These are phyloP conservation scores for Tinea trinotella DNA, from an alignment of 2,888 invertebrate species.

Conservation along the genomic window DNA sequence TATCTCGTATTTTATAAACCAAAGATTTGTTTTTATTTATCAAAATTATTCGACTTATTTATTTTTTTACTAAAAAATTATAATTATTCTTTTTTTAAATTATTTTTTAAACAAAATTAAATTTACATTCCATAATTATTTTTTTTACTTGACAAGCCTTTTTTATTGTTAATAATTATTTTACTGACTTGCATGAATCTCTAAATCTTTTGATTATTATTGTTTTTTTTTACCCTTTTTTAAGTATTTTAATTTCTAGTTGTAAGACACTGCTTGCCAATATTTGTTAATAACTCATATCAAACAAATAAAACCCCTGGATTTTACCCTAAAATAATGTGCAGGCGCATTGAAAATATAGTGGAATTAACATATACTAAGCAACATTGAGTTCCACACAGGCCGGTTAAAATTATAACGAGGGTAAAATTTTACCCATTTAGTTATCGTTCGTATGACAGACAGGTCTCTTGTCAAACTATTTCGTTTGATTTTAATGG, in stretches of 20 bases:
- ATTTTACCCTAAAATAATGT: no score
- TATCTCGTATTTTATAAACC: not conserved
- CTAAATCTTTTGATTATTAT: slow-evolving; percentile 3
- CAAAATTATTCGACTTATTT: not conserved
- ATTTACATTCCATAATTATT: not conserved
- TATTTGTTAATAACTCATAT: not conserved
- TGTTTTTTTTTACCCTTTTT: slow-evolving; percentile 1
- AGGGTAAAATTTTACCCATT: no score
- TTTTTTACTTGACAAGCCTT: not conserved
- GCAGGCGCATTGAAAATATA: no score
- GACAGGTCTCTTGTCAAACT: no score
- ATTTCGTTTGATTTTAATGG: no score
- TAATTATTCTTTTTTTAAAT: not conserved
- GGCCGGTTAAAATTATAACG: no score
- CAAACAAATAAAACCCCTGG: no score
- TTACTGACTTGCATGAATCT: slow-evolving; percentile 6
- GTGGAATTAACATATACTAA: no score
- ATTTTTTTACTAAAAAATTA: not conserved
- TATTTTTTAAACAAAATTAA: not conserved
- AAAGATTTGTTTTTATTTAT: not conserved
- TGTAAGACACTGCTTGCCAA: slow-evolving; percentile 10
- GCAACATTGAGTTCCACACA: no score
- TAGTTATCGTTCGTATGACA: no score
- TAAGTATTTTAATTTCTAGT: slow-evolving; percentile 3
- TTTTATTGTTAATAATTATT: not conserved